phyloP scores from a whole-genome alignment of 2,113 vertebrate genomes.

The Ciconia boyciana region DNA sequence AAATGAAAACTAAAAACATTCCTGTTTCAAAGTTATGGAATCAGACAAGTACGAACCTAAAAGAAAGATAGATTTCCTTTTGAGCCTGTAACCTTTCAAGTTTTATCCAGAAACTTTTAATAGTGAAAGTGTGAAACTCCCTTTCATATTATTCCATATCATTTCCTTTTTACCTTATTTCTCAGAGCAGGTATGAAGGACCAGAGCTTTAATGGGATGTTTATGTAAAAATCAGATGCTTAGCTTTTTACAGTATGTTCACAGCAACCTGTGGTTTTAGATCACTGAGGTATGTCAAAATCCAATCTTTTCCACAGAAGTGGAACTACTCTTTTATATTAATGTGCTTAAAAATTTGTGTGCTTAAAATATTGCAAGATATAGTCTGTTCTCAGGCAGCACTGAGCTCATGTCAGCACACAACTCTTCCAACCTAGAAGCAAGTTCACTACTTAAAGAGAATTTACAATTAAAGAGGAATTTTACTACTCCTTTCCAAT shows the following conservation, averaged over 20 bases:
- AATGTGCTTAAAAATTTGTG: not conserved
- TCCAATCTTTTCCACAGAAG: not conserved
- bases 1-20: not conserved
- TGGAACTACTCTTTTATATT: not conserved
- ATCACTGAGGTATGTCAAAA: not conserved
- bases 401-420: not conserved
- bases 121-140: not conserved
- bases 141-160: not conserved
- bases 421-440: not conserved
- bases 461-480: not conserved
- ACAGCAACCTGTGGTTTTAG: not conserved
- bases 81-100: not conserved
- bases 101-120: not conserved
- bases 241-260: not conserved
- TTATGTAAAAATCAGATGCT: not conserved
- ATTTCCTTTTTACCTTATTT: not conserved
- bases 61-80: not conserved
- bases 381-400: not conserved
- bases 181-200: not conserved
- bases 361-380: not conserved
- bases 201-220: not conserved
- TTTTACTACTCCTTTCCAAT: not conserved
- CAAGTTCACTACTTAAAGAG: not conserved
- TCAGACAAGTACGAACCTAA: not conserved
- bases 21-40: not conserved